Base-by-base conservation (phyloP, 2,113 vertebrate species). In the Chrysemys picta region DNA sequence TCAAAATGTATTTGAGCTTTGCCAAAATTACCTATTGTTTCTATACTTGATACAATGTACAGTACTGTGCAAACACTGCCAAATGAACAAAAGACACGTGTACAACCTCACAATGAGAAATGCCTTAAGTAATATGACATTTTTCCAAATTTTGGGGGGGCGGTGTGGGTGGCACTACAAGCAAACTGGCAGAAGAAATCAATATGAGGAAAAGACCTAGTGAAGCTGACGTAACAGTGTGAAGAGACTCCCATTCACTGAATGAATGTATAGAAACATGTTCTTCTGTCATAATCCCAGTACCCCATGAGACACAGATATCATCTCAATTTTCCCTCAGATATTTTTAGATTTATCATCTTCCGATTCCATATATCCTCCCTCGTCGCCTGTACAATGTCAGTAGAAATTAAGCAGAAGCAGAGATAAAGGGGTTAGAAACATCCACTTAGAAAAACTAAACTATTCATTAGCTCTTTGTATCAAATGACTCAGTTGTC, bases 141-240 rank as follows among this genome's bases (percentile, higher is more conserved):
- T 45, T 91, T 95, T 90, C 93, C 92, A 87, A 50, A 0, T 4
- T 3, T 0, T 0, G 0, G 0, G 59, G 45, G 8, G 49, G 0
- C 0, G 65, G 50, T 79, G 19, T 10, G 81, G 89, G 49, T 50
- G 93, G 90, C 57, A 83, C 62, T 75, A 65, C 42, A 50, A n/a
- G n/a, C 27, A 87, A 95, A 86, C 29, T 42, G 45, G 38, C 50
- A 82, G 45, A 76, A 5, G 78, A 81, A 80, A 85, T 54, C 45
- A 53, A 24, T 19, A 5, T 17, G 45, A 79, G 82, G 90, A 93
- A 90, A 10, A 78, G 89, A 10, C 0, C 0, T 2, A 1, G n/a
- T 29, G 10, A 56, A 82, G 3, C 16, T 47, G 59, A 81, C 42
- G 4, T 4, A 69, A 31, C 14, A 47, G 56, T 47, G 84, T 80